Base-by-base conservation (phyloP, 1,140 invertebrate genomes). In the Trachymyrmex septentrionalis region DNA sequence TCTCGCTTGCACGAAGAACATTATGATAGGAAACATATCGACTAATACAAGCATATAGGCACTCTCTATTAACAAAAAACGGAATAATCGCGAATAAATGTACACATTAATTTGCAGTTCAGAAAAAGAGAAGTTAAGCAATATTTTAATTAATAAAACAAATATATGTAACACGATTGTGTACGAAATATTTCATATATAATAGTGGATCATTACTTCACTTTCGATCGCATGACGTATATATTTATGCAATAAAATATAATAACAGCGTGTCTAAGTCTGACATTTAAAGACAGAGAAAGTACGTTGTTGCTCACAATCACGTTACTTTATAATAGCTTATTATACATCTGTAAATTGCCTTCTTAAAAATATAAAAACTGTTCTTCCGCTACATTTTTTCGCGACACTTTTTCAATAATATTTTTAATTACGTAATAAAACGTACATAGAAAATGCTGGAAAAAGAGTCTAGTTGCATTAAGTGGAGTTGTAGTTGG, bases 211-310 rank as follows among this genome's bases (percentile, higher is more conserved):
- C 3, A 61, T 76, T 24, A 64, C 21, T 77, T 64, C 38, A 14
- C 24, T 34, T 50, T 48, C 59, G 19, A 27, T 77, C 24, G 38
- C 16, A 55, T n/a, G n/a, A 53, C 19, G 21, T 66, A 67, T 71
- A 69, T 76, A 55, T 80, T 69, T 71, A 71, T 55, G 63, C 24
- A 71, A 71, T 44, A 81, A 80, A 67, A 80, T 53, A 67, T 69
- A n/a, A 76, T 57, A 67, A 67, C 57, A 16, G 12, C 44, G 7
- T 50, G 16, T 16, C 21, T 38, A 69, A 30, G 77, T 34, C 44
- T 69, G 77, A 55, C 77, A 55, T 67, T 80, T 80, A 80, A 67
- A 67, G 44, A 55, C 44, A 80, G 77, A 53, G 63, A 69, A 80
- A 80, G 27, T 80, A 67, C 24, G n/a, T 78, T n/a, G 19, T 63